Evolutionary conservation across 2,113 vertebrate genomes (phyloP), one percentile per base, ranked within the genome.

Genomic region (Rhinoderma darwinii): DNA sequence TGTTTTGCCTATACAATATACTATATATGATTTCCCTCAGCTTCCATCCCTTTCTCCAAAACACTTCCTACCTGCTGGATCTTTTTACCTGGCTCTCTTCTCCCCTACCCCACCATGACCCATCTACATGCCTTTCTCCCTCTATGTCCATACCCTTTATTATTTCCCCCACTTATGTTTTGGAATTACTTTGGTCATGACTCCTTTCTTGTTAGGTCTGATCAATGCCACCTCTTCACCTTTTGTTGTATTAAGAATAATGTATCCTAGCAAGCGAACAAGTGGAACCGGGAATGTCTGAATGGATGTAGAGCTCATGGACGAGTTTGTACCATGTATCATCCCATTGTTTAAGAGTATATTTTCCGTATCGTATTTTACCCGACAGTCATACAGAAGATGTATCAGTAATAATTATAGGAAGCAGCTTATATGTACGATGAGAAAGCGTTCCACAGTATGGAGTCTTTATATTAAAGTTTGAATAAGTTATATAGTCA

Each of bases 141-240:
- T 88, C 54, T 82, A 41, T 84, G 9, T 83, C 88, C 83, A 70
- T 41, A 37, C 43, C 20, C 41, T 54, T 35, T 78, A 15, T 43
- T 66, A 72, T 72, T 37, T 61, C 30, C 61, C 86, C 81, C 72
- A 81, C 81, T 43, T 44, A 12, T 80, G 12, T 43, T 81, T 3
- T 18, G 8, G 0, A 20, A 43, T 43, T 0, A 0, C 54, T 61
- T 50, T 68, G 0, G 11, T 20, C 4, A 44, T 79, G n/a, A 6
- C 9, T 72, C 4, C 51, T 37, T 43, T 41, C 73, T 76, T 74
- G 7, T 44, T 75, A 25, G 81, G 47, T 25, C 32, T 50, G 82
- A 77, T 68, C 47, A 8, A 35, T 30, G 4, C 50, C 7, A n/a
- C 77, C 30, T 80, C 39, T 18, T 27, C 35, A 44, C 72, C 39